Evolutionary conservation across 2,113 vertebrate species (phyloP).

Genomic region (Struthidea cinerea): DNA sequence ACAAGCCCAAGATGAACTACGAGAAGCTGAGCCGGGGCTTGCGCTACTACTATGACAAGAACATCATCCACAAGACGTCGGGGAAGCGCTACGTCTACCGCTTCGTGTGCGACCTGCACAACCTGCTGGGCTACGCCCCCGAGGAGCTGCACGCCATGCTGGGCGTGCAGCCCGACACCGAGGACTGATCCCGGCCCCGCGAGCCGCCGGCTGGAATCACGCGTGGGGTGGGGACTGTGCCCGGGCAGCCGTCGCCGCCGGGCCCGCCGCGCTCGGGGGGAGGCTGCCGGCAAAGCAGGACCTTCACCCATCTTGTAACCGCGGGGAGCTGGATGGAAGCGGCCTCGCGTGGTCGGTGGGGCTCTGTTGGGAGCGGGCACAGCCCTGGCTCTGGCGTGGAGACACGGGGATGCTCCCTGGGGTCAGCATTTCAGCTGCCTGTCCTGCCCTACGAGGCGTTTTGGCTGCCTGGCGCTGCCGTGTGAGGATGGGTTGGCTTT

Average conservation of each 20-base stretch:
- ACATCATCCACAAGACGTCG: conserved; percentile 90
- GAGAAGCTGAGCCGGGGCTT: conserved; percentile 88
- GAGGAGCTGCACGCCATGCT: conserved; percentile 87
- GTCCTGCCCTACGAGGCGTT: background rate
- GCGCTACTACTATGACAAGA: conserved; percentile 91
- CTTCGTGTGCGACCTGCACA: conserved; percentile 88
- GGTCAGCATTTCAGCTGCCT: background rate
- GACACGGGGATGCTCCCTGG: background rate
- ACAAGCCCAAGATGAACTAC: conserved; percentile 94
- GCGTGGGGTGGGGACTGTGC: background rate
- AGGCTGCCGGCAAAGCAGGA: background rate
- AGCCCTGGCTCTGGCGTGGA: background rate
- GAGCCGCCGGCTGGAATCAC: background rate
- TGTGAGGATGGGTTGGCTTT: background rate
- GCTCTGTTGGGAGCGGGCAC: background rate
- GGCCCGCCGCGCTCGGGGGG: background rate
- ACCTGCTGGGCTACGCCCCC: conserved; percentile 80
- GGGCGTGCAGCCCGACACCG: conserved; percentile 84
- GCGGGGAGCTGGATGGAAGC: background rate
- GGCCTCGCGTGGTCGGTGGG: fast-evolving
- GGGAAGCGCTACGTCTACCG: conserved; percentile 90
- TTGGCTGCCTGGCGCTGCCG: background rate
- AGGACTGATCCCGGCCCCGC: conserved; percentile 74
- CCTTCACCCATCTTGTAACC: background rate
- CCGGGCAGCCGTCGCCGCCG: background rate